A percentile compares a stretch with the other conserved stretches of the same genome.
Conservation (phyloP, 1,140 invertebrate species). For the Heterodera carotae region DNA sequence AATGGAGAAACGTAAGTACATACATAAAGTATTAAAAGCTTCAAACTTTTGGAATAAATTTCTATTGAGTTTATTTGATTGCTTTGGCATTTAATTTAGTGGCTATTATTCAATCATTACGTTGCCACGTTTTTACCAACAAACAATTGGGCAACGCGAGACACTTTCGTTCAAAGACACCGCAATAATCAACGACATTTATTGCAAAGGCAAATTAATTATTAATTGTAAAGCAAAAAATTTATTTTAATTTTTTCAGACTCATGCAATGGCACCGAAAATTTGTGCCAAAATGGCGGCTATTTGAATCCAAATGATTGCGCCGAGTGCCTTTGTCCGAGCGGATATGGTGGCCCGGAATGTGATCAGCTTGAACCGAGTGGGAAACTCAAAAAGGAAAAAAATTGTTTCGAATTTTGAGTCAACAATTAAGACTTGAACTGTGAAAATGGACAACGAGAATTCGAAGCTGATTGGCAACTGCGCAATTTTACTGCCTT, state of each 20-base stretch:
- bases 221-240: not conserved
- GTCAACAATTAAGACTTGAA: too few relatives aligned
- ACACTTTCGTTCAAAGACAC: not conserved
- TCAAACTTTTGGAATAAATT: too few relatives aligned
- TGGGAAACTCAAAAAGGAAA: too few relatives aligned
- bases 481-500: too few relatives aligned
- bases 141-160: not conserved
- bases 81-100: not conserved
- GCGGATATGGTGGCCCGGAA: not conserved
- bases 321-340: not conserved
- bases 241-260: not conserved
- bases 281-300: not conserved
- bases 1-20: not conserved
- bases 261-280: not conserved
- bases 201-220: not conserved
- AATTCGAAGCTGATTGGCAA: too few relatives aligned
- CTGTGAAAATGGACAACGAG: too few relatives aligned
- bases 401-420: too few relatives aligned
- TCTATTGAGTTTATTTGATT: not conserved
- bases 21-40: too few relatives aligned
- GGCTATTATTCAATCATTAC: not conserved
- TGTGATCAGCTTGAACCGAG: not conserved
- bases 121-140: not conserved
- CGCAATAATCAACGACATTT: not conserved
- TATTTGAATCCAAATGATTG: not conserved